These are phyloP conservation scores for Cryptus viduatorius DNA, from an alignment of 2,888 invertebrate genomes.

Conservation along the genomic window DNA sequence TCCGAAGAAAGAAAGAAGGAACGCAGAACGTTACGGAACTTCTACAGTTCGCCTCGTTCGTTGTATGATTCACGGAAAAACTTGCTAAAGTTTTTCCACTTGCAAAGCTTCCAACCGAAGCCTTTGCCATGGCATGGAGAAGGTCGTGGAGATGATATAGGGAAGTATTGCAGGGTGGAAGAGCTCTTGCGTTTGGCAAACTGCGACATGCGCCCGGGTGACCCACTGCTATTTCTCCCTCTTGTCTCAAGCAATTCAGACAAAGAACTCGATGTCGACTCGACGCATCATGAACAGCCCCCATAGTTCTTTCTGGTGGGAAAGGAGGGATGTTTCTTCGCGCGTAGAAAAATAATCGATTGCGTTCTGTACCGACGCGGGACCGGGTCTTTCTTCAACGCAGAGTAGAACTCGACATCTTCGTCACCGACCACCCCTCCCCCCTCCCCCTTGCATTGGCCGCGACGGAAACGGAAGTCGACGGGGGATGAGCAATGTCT, in stretches of 20 bases:
- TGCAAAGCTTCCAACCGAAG: constrained; percentile 26
- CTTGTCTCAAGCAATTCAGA: constrained; percentile 63
- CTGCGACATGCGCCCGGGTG: constrained; percentile 65
- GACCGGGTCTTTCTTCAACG: constrained; percentile 15
- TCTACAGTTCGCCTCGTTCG: constrained; percentile 35
- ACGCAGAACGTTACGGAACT: constrained; percentile 64
- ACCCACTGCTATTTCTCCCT: constrained; percentile 66
- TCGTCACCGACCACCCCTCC: constrained; percentile 62
- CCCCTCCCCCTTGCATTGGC: constrained; percentile 31
- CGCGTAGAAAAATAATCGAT: constrained; percentile 82
- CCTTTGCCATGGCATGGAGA: constrained; percentile 18
- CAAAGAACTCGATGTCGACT: constrained; percentile 63
- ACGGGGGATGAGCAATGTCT: constrained; percentile 38
- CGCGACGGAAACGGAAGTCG: constrained; percentile 65
- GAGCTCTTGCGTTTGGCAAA: constrained; percentile 28
- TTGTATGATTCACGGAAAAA: constrained; percentile 32
- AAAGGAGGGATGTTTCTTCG: constrained; percentile 70
- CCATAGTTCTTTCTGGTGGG: constrained; percentile 48
- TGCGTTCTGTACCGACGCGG: constrained; percentile 63
- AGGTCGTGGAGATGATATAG: constrained; percentile 11
- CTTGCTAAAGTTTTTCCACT: constrained; percentile 65
- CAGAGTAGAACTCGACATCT: constrained; percentile 58
- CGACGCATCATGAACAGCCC: constrained; percentile 37
- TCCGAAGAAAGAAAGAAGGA: constrained; percentile 57
- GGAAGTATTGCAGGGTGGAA: not conserved